Base-by-base conservation (phyloP, 2,113 vertebrate genomes). In the Gobiocypris rarus region DNA sequence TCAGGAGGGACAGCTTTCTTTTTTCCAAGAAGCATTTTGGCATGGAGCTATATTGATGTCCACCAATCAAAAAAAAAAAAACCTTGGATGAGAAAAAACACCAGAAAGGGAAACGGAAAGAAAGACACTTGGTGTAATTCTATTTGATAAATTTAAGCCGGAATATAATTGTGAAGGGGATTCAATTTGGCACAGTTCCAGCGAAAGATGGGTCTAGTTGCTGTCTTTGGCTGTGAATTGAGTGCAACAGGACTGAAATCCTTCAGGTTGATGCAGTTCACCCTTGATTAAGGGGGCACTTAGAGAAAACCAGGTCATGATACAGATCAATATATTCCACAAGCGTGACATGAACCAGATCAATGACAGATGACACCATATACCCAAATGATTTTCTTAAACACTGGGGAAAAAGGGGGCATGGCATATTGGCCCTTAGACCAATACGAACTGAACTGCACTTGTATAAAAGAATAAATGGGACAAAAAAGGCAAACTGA, bases 241-340 rank as follows among this genome's bases (percentile, higher is more conserved):
- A n/a, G 24, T 67, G 5, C 22, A 59, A 67, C 50, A 15, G 26
- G 67, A 28, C 9, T 59, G 6, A 13, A 75, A 48, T 34, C 38
- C 52, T 67, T 76, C 2, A 7, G 26, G 26, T 19, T 24, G 67
- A 61, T 22, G 5, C 65, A 52, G 43, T 61, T 22, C 31, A 67
- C 34, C n/a, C 26, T 85, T 85, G 70, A 85, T 81, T 79, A 85
- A 81, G 56, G 4, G 65, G 17, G 34, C 74, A 77, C 63, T 88
- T 83, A 67, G 54, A 61, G 56, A 48, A 84, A 85, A 88, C 41
- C 52, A 77, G 85, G 76, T 88, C 59, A n/a, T 67, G 69, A 85
- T 38, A 50, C 4, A 26, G 24, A 84, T 89, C 84, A 61, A 89
- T 85, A 69, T 31, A 17, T 31, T 24, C 52, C 76, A 56, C 41